These are phyloP conservation scores for Catharus fuscescens DNA, from an alignment of 2,113 vertebrate species.

Conservation along the genomic window DNA sequence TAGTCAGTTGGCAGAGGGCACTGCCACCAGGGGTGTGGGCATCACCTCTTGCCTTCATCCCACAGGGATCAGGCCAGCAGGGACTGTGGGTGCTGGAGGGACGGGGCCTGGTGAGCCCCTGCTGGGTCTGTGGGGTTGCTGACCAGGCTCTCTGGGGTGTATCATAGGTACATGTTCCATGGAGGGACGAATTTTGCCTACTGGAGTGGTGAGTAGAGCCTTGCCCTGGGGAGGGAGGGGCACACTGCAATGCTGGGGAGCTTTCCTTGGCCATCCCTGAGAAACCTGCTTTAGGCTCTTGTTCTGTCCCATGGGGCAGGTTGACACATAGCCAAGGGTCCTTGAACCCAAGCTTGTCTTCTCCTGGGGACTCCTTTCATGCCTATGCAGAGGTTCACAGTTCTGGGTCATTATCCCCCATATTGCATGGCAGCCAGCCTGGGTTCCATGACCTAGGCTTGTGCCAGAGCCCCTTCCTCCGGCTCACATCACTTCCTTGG, in stretches of 20 bases:
- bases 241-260: fast-evolving
- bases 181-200: conserved; percentile 97
- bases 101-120: not conserved
- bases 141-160: not conserved
- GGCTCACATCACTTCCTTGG: not conserved
- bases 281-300: not conserved
- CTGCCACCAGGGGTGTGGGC: not conserved
- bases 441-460: not conserved
- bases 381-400: not conserved
- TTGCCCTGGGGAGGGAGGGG: not conserved
- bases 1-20: not conserved
- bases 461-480: not conserved
- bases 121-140: not conserved
- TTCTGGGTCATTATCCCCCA: not conserved
- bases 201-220: conserved; percentile 89
- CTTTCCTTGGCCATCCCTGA: not conserved
- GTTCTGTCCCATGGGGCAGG: not conserved
- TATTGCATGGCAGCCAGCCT: not conserved
- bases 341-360: not conserved
- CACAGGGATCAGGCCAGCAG: not conserved
- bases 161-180: conserved; percentile 96
- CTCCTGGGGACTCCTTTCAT: not conserved
- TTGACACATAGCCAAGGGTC: not conserved
- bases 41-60: not conserved
- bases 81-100: too few species aligned